Conservation (phyloP, 2,113 vertebrate genomes). For the Clarias gariepinus region DNA sequence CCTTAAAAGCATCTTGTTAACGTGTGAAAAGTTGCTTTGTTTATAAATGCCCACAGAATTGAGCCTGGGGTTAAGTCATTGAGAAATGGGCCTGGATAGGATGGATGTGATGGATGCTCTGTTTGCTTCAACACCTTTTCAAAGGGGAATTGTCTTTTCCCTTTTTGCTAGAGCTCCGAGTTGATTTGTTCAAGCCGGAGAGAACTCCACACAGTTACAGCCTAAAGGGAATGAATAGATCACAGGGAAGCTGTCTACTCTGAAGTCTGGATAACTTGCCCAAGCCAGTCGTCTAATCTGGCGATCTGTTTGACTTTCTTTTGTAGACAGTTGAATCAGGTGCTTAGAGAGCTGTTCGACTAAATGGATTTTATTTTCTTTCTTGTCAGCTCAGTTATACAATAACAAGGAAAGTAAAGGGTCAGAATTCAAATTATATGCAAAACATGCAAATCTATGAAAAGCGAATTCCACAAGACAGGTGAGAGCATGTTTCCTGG, state of each 20-base stretch:
- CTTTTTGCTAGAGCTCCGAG: slow-evolving; percentile 56
- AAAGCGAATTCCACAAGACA: slow-evolving; percentile 52
- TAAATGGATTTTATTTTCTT: neutral
- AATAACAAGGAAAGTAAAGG: slow-evolving; percentile 36
- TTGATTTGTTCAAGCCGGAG: slow-evolving; percentile 54
- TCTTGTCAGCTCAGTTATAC: slow-evolving; percentile 41
- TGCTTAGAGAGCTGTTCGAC: slow-evolving; percentile 13
- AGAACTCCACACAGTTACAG: slow-evolving; percentile 37
- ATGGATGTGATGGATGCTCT: slow-evolving; percentile 61
- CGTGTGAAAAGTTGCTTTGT: slow-evolving; percentile 57
- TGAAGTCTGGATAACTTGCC: slow-evolving; percentile 38
- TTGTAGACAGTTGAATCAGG: slow-evolving; percentile 28
- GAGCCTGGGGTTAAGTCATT: slow-evolving; percentile 47
- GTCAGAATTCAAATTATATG: slow-evolving; percentile 68
- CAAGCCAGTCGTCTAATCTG: slow-evolving; percentile 30
- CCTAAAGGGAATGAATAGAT: slow-evolving; percentile 50
- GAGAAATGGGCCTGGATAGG: slow-evolving; percentile 52
- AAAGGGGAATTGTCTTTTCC: slow-evolving; percentile 39
- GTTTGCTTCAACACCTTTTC: slow-evolving; percentile 63
- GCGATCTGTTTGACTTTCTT: slow-evolving; percentile 33
- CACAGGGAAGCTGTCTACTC: slow-evolving; percentile 34
- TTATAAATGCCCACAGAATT: slow-evolving; percentile 55
- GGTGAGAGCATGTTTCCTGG: slow-evolving; percentile 24
- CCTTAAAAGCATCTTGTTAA: slow-evolving; percentile 59
- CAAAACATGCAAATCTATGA: slow-evolving; percentile 67